phyloP scores from a whole-genome alignment of 2,888 invertebrate genomes.

The Sclerodermus sp. region DNA sequence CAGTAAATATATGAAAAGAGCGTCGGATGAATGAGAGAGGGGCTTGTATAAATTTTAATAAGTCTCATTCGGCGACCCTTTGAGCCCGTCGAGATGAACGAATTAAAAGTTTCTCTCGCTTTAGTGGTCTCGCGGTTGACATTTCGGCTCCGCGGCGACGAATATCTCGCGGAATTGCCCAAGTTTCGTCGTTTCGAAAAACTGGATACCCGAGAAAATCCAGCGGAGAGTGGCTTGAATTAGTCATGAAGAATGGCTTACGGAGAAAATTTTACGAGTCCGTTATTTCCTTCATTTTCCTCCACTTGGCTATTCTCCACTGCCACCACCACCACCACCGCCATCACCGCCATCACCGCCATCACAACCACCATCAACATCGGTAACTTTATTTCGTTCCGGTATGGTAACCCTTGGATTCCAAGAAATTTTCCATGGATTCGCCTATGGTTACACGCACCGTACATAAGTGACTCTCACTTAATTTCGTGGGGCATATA shows the following conservation, averaged over 20 bases:
- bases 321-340: too few species aligned
- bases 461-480: too few species aligned
- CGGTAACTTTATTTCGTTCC: too few species aligned
- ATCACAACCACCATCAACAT: too few species aligned
- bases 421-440: too few species aligned
- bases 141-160: conserved; percentile 44
- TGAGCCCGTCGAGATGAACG: conserved; percentile 53
- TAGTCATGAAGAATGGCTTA: not conserved
- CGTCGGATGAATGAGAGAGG: conserved; percentile 14
- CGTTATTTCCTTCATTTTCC: too few species aligned
- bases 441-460: too few species aligned
- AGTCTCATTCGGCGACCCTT: conserved; percentile 53
- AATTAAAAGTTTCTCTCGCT: conserved; percentile 54
- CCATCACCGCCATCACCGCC: too few species aligned
- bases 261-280: too few species aligned
- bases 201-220: not conserved
- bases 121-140: conserved; percentile 54
- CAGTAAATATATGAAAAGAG: conserved; percentile 11
- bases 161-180: conserved; percentile 42
- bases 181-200: conserved; percentile 48
- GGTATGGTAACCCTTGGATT: too few species aligned
- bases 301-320: too few species aligned
- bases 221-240: not conserved
- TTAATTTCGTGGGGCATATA: too few species aligned
- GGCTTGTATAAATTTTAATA: conserved; percentile 55